Percentiles rank a stretch among this genome's conserved stretches.
Conservation (phyloP, 2,888 invertebrate genomes). For the Protonemura montana region DNA sequence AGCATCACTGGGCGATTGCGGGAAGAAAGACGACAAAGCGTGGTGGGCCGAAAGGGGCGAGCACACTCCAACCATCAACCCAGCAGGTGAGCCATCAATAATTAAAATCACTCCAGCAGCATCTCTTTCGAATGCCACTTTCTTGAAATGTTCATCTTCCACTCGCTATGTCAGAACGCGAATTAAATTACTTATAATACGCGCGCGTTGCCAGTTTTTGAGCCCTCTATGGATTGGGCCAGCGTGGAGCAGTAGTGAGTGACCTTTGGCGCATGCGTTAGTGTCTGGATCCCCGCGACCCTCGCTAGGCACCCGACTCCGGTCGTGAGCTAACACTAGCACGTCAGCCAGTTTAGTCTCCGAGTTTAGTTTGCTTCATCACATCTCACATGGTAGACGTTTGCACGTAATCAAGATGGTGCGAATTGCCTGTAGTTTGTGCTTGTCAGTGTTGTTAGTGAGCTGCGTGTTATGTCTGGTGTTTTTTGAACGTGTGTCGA, state of each 20-base stretch:
- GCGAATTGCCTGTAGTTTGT: not conserved
- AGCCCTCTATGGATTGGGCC: not conserved
- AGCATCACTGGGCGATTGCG: conserved; percentile 7
- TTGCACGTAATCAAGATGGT: not conserved
- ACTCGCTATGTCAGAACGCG: too few species aligned
- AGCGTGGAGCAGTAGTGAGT: not conserved
- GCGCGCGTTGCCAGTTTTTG: not conserved
- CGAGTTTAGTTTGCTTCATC: not conserved
- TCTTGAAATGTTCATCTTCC: too few species aligned
- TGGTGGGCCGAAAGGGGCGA: conserved; percentile 9
- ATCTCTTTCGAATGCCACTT: not conserved
- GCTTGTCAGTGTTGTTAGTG: not conserved
- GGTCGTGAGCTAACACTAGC: not conserved
- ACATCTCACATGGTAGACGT: not conserved
- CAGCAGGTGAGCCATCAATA: not conserved
- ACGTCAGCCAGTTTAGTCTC: not conserved
- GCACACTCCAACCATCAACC: conserved; percentile 8
- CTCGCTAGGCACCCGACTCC: not conserved
- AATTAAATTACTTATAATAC: too few species aligned
- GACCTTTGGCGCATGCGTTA: not conserved
- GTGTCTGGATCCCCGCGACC: not conserved
- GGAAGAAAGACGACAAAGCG: not conserved
- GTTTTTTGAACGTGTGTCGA: not conserved
- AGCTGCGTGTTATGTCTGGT: not conserved
- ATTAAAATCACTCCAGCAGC: not conserved